Evolutionary conservation across 1,140 invertebrate species (phyloP).

Genomic region (Bradysia coprophila): DNA sequence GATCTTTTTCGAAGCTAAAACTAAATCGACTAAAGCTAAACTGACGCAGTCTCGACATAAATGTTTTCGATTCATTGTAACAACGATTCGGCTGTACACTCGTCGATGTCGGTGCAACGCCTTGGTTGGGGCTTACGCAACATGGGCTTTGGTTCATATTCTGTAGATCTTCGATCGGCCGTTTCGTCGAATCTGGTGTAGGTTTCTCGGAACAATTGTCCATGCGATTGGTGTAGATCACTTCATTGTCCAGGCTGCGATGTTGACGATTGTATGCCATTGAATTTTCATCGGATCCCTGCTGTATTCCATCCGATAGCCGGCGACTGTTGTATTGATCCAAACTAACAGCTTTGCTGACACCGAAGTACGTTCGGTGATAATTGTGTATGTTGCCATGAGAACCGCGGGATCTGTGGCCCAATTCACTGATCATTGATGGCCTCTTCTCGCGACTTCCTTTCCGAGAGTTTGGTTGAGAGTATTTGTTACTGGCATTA

Average conservation of each 20-base stretch:
- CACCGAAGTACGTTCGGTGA: slow-evolving; percentile 21
- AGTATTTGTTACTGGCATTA: slow-evolving; percentile 20
- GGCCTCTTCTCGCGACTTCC: slow-evolving; percentile 20
- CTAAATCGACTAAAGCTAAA: slow-evolving; percentile 22
- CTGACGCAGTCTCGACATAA: slow-evolving; percentile 19
- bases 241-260: slow-evolving; percentile 9
- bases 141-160: neutral
- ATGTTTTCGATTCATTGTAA: slow-evolving; percentile 8
- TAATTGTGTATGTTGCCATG: slow-evolving; percentile 24
- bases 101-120: slow-evolving; percentile 3
- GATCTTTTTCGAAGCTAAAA: slow-evolving; percentile 20
- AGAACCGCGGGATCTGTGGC: slow-evolving; percentile 20
- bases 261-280: slow-evolving; percentile 21
- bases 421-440: slow-evolving; percentile 23
- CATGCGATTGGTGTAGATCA: neutral
- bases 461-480: slow-evolving; percentile 18
- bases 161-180: neutral
- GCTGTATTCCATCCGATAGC: slow-evolving; percentile 19
- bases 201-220: neutral
- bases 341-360: slow-evolving; percentile 20
- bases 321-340: slow-evolving; percentile 24
- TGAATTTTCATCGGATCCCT: slow-evolving; percentile 20
- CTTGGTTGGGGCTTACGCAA: neutral
- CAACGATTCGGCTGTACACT: no score
- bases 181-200: neutral